Conservation (phyloP, 2,113 vertebrate genomes). For the Galeopterus variegatus region DNA sequence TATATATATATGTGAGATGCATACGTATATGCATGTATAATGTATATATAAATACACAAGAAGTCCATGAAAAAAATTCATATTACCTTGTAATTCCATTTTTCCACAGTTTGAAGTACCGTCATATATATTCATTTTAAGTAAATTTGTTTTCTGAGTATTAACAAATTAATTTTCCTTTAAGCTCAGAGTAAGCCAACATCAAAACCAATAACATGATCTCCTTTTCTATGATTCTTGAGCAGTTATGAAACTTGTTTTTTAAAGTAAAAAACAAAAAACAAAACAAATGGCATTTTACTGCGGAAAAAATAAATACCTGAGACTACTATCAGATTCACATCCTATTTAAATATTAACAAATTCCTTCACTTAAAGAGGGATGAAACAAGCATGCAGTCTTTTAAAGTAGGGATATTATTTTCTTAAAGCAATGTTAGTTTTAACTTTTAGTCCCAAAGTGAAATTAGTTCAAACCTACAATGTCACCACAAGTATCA, state of each 20-base stretch:
- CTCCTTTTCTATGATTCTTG: not conserved
- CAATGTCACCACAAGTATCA: not conserved
- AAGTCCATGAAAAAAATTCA: too few species aligned
- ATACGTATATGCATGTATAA: not conserved
- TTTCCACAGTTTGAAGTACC: too few species aligned
- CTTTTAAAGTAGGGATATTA: not conserved
- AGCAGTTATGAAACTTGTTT: not conserved
- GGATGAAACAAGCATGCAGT: not conserved
- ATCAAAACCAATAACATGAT: not conserved
- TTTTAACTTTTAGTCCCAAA: not conserved
- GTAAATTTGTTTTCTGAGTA: not conserved
- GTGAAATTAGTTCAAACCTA: not conserved
- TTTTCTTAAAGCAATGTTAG: not conserved
- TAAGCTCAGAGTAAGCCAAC: not conserved
- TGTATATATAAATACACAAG: not conserved
- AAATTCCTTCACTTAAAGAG: not conserved
- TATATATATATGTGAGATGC: not conserved
- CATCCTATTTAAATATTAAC: not conserved
- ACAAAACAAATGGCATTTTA: not conserved
- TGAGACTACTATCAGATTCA: not conserved
- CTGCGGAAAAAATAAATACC: not conserved
- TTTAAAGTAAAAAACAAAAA: not conserved
- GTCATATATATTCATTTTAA: not conserved
- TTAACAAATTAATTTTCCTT: not conserved
- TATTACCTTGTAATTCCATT: too few species aligned